Percentiles rank a stretch among this genome's conserved stretches.
phyloP scores from a whole-genome alignment of 1,140 invertebrate species.

The Temnothorax curvispinosus region DNA sequence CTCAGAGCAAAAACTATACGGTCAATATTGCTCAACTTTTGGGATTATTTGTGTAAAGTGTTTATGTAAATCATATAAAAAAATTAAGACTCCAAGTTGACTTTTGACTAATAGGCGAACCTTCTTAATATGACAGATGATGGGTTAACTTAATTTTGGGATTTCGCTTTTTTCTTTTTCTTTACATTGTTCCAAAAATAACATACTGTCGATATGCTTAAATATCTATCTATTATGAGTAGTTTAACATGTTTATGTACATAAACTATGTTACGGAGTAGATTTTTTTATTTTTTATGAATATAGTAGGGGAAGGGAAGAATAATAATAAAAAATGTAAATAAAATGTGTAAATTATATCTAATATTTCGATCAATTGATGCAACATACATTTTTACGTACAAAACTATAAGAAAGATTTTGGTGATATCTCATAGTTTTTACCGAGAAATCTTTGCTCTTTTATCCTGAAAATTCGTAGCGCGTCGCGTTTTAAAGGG shows the following conservation, averaged over 20 bases:
- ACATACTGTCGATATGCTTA: not conserved
- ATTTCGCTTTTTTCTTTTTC: not conserved
- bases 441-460: not conserved
- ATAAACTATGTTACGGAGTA: not conserved
- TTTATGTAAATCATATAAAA: no score
- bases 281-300: not conserved
- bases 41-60: no score
- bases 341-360: not conserved
- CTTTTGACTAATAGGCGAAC: no score
- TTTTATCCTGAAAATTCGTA: constrained; percentile 22
- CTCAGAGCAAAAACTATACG: no score
- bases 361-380: not conserved
- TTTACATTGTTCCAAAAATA: not conserved
- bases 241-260: not conserved
- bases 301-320: no score
- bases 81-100: no score
- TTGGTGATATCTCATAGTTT: not conserved
- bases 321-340: not conserved
- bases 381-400: not conserved
- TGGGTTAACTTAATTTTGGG: not conserved
- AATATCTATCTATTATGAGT: not conserved
- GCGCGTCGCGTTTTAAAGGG: constrained; percentile 32
- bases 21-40: no score
- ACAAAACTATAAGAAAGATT: not conserved
- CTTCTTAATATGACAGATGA: not conserved